These are phyloP conservation scores for Eulemur rufifrons DNA, from an alignment of 2,113 vertebrate species.

Conservation along the genomic window DNA sequence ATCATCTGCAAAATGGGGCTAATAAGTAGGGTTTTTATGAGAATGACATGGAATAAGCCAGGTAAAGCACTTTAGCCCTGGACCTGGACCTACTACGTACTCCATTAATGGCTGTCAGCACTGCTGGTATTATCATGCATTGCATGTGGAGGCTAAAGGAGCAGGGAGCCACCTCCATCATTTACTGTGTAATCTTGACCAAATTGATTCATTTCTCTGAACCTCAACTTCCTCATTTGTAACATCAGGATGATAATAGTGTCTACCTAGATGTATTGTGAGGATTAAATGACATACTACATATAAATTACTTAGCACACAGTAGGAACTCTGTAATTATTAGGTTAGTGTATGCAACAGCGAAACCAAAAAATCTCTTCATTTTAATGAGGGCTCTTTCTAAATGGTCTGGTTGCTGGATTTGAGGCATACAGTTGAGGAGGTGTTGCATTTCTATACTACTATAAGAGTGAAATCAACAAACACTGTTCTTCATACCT, in stretches of 20 bases:
- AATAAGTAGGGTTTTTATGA: background rate
- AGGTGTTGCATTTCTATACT: background rate
- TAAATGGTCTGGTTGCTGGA: background rate
- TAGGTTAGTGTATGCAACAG: background rate
- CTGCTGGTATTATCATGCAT: background rate
- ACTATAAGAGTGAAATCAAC: background rate
- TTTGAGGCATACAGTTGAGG: background rate
- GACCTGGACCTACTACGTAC: background rate
- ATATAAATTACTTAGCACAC: background rate
- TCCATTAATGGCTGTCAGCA: background rate
- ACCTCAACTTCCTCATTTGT: background rate
- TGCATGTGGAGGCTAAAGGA: background rate
- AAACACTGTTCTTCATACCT: background rate
- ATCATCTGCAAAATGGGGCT: background rate
- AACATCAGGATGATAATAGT: background rate
- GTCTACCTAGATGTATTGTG: background rate
- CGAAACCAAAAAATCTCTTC: background rate
- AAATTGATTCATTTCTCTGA: conserved; percentile 26
- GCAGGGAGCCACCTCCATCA: background rate
- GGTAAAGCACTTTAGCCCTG: background rate
- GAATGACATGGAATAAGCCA: background rate
- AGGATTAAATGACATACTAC: background rate
- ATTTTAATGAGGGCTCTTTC: background rate
- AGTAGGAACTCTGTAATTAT: background rate
- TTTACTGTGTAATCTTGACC: background rate